Conservation (phyloP, 2,113 vertebrate genomes). For the Nematolebias whitei region DNA sequence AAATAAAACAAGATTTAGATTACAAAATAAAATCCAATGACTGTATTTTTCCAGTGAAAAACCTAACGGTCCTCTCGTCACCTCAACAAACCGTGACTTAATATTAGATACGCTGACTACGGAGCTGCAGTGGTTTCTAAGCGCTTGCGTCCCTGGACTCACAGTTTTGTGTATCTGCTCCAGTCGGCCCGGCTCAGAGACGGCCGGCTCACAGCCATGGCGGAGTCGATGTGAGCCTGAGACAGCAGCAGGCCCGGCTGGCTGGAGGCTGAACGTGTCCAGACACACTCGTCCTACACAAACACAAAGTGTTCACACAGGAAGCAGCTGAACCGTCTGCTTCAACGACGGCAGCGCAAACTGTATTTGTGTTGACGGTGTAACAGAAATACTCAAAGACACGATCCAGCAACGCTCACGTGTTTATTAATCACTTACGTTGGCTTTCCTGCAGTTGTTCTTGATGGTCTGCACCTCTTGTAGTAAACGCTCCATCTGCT, state of each 20-base stretch:
- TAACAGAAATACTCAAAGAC: no score
- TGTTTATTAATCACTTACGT: conserved; percentile 70
- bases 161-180: conserved; percentile 89
- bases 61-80: no score
- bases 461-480: conserved; percentile 83
- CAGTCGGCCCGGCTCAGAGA: conserved; percentile 89
- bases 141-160: conserved; percentile 78
- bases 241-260: conserved; percentile 78
- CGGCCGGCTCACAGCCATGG: conserved; percentile 83
- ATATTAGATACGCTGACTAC: no score
- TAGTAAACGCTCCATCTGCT: conserved; percentile 83
- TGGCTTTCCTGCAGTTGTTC: conserved; percentile 80
- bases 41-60: no score
- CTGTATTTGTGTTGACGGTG: no score
- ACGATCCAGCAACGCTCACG: not conserved
- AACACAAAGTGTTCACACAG: not conserved
- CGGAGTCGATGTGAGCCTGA: conserved; percentile 83
- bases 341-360: not conserved
- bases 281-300: conserved; percentile 35
- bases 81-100: no score
- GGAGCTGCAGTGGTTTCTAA: no score
- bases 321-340: not conserved
- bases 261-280: conserved; percentile 65
- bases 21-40: not conserved
- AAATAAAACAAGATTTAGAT: conserved; percentile 12